Evolutionary conservation across 2,797 vertebrate genomes (phyloP).

Genomic region (Acanthis flammea): DNA sequence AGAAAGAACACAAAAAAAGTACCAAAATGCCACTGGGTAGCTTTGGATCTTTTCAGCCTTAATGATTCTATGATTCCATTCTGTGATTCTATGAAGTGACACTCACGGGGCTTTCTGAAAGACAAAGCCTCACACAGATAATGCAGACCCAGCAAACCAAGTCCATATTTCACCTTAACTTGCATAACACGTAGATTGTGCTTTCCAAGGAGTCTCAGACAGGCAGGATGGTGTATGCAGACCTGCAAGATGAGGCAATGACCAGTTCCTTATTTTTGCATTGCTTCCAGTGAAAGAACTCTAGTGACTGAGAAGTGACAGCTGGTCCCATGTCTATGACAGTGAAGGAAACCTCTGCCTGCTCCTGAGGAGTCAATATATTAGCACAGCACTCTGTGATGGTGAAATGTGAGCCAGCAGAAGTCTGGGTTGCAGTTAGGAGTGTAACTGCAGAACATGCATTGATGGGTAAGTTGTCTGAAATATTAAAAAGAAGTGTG

Average conservation of each 20-base stretch:
- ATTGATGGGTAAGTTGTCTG: neutral
- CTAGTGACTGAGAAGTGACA: neutral
- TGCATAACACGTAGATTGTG: rapidly evolving
- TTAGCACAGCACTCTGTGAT: rapidly evolving
- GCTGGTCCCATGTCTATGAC: rapidly evolving
- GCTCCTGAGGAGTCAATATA: neutral
- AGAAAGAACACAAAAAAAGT: rapidly evolving
- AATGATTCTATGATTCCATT: neutral
- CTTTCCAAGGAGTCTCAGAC: neutral
- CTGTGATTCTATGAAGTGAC: neutral
- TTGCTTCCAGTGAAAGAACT: neutral
- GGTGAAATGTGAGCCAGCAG: neutral
- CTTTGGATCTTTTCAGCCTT: neutral
- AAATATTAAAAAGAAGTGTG: neutral
- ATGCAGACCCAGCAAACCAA: rapidly evolving
- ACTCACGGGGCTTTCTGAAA: neutral
- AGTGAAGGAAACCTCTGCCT: neutral
- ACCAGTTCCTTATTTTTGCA: neutral
- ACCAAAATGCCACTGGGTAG: neutral
- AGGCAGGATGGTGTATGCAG: neutral
- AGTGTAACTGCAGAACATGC: neutral
- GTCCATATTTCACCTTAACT: neutral
- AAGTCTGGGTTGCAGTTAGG: neutral
- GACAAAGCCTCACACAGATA: neutral
- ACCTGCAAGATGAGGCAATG: neutral